Base-by-base conservation (phyloP, 2,797 vertebrate species). In the Mormyrus hasselquistii region DNA sequence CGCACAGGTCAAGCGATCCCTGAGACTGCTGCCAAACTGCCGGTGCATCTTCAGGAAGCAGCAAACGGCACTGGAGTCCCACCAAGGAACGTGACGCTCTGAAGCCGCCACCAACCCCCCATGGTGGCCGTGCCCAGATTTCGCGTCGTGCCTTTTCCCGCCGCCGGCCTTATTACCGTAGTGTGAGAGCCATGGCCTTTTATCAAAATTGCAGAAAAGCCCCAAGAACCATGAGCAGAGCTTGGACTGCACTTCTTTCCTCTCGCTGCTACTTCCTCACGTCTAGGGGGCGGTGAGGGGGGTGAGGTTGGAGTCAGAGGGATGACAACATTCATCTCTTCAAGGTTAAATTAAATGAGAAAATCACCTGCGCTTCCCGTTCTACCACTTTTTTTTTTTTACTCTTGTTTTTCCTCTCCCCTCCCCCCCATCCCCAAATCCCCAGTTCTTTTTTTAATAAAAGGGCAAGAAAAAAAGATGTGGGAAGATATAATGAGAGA, bases 291-390 rank as follows among this genome's bases (percentile, higher is more conserved):
- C 0, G 65, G 62, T 9, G n/a, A 9, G 22, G 19, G 76, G 76
- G 41, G 38, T 2, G 38, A 44, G 76, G 6, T 25, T 29, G 7
- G 34, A 5, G 38, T 85, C 50, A 12, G 65, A 57, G 53, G 86
- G 8, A n/a, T 47, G 85, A 57, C 10, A n/a, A 86, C 50, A 57
- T 55, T 65, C 57, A 47, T 47, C 87, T 47, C 41, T 69, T 44
- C 87, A 87, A 87, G 87, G 87, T 87, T 25, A 87, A 87, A 87
- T 87, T 87, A 87, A 87, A 65, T 10, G 59, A 87, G 57, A 49
- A 69, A 87, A 47, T 65, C 87, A 87, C 57, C 85, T 44, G 29
- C 34, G 8, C 85, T 85, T 73, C 82, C 53, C 53, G 0, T 41
- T 87, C 85, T n/a, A 34, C 53, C 34, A 22, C 29, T 22, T 22